Conservation (phyloP, 1,140 invertebrate genomes). For the Drosophila pseudoananassae region DNA sequence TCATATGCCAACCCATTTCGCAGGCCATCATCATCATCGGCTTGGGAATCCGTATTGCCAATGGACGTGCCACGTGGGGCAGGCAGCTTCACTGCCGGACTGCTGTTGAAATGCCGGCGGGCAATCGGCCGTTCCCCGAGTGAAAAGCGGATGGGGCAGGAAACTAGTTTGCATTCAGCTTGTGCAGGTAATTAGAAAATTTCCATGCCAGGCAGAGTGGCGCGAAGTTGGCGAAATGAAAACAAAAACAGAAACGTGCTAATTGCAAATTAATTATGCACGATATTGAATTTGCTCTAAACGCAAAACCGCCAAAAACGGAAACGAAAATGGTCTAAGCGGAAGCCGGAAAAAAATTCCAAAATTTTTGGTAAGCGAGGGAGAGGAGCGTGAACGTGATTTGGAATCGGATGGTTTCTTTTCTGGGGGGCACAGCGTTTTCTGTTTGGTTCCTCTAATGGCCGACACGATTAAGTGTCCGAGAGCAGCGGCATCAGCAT, state of each 20-base stretch:
- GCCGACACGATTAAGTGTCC: slow-evolving; percentile 77
- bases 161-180: slow-evolving; percentile 73
- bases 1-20: slow-evolving; percentile 78
- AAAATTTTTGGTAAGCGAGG: slow-evolving; percentile 31
- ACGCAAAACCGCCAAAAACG: slow-evolving; percentile 55
- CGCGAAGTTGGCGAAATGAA: slow-evolving; percentile 58
- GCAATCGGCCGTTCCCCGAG: slow-evolving; percentile 20
- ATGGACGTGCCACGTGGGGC: slow-evolving; percentile 5
- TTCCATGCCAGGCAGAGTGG: slow-evolving; percentile 37
- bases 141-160: slow-evolving; percentile 23
- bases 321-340: slow-evolving; percentile 29
- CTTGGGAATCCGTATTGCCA: slow-evolving; percentile 14
- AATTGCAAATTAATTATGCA: slow-evolving; percentile 84
- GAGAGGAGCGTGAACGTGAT: slow-evolving; percentile 56
- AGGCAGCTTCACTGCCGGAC: neutral
- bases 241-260: slow-evolving; percentile 84
- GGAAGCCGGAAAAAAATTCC: neutral
- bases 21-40: slow-evolving; percentile 41
- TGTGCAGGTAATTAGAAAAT: slow-evolving; percentile 78
- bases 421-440: slow-evolving; percentile 27
- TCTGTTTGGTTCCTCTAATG: slow-evolving; percentile 63
- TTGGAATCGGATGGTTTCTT: slow-evolving; percentile 70
- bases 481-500: slow-evolving; percentile 61
- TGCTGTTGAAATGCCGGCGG: slow-evolving; percentile 42
- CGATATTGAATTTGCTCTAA: slow-evolving; percentile 83